Evolutionary conservation across 2,888 invertebrate species (phyloP).

Genomic region (Camptogramma bilineatum): DNA sequence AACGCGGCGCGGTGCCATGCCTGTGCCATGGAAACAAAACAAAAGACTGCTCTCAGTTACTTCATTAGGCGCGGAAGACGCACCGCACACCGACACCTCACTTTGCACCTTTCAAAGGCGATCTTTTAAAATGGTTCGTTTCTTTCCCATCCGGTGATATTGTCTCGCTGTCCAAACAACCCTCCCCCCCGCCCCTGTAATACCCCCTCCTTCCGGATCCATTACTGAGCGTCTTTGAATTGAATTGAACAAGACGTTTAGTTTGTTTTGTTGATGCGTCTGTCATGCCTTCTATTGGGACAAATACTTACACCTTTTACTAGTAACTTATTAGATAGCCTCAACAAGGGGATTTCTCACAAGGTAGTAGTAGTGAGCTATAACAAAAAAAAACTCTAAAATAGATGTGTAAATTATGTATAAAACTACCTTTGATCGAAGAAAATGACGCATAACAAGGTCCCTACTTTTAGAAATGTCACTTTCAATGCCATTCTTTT

Average conservation of each 20-base stretch:
- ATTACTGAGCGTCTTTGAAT: constrained; percentile 49
- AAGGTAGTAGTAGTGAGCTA: too few relatives aligned
- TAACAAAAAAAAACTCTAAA: too few relatives aligned
- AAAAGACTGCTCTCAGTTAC: constrained; percentile 68
- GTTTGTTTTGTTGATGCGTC: constrained; percentile 43
- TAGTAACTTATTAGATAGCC: constrained; percentile 46
- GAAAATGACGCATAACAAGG: too few relatives aligned
- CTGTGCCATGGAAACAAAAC: constrained; percentile 64
- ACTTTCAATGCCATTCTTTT: too few relatives aligned
- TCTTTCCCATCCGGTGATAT: constrained; percentile 67
- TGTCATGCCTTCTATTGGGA: constrained; percentile 54
- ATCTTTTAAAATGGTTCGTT: constrained; percentile 62
- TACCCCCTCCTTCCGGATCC: constrained; percentile 57
- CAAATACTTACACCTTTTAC: constrained; percentile 54
- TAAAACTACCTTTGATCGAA: too few relatives aligned
- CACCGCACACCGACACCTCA: constrained; percentile 50
- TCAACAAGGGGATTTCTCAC: too few relatives aligned
- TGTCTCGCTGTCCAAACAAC: constrained; percentile 73
- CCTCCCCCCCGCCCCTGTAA: constrained; percentile 34
- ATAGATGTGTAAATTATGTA: too few relatives aligned
- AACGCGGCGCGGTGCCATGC: constrained; percentile 50
- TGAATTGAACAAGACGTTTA: constrained; percentile 49
- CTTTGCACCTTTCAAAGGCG: constrained; percentile 56
- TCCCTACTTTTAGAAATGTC: too few relatives aligned
- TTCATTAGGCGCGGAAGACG: constrained; percentile 67